These are phyloP conservation scores for Otus scops DNA, from an alignment of 2,797 vertebrate species.

Conservation along the genomic window DNA sequence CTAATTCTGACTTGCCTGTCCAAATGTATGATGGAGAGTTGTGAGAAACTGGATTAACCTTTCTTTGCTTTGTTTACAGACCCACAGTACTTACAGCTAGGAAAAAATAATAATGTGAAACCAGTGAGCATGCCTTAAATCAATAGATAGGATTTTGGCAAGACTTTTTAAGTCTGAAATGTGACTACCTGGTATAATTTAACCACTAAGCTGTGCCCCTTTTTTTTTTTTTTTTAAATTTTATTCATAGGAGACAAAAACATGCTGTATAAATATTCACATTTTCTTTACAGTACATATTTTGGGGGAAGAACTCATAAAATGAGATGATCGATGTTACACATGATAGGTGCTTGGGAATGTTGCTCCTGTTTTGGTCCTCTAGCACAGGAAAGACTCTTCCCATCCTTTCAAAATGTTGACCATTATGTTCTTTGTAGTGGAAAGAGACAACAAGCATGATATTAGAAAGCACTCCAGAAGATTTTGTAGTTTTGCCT, in stretches of 20 bases:
- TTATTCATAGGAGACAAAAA: not conserved
- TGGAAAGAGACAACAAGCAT: not conserved
- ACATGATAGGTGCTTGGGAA: not conserved
- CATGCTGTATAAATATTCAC: not conserved
- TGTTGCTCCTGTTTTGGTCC: not conserved
- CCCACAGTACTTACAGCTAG: not conserved
- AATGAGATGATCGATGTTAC: not conserved
- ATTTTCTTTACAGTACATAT: not conserved
- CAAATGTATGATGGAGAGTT: not conserved
- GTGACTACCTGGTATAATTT: not conserved
- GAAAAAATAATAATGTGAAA: not conserved
- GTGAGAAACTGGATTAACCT: not conserved
- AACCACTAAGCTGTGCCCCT: not conserved
- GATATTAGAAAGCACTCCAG: not conserved
- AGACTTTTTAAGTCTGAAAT: not conserved
- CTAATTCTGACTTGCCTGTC: not conserved
- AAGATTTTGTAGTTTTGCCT: not conserved
- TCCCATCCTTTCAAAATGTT: not conserved
- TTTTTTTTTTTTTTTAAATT: not conserved
- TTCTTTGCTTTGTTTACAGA: not conserved
- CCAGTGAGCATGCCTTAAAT: not conserved
- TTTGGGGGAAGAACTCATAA: not conserved
- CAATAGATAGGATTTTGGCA: not conserved
- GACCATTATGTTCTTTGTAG: fast-evolving
- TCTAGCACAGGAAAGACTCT: not conserved